These are phyloP conservation scores for Euproctis similis DNA, from an alignment of 2,888 invertebrate genomes.

Conservation along the genomic window DNA sequence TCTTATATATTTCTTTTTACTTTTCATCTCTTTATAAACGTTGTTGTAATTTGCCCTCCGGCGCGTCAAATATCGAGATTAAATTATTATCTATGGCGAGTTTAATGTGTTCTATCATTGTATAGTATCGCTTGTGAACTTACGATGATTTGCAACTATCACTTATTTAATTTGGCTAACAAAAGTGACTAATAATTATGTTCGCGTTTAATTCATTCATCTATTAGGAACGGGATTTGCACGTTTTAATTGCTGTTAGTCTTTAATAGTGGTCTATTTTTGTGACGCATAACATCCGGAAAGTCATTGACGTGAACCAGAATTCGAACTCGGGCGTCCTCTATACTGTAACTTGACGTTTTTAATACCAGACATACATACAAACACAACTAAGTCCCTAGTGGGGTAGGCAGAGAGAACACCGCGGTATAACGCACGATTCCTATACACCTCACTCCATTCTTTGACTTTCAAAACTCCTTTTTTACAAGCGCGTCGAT, in stretches of 20 bases:
- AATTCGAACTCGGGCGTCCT: no score
- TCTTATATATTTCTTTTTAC: conserved; percentile 42
- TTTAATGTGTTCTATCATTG: conserved; percentile 46
- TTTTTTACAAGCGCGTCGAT: no score
- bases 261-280: conserved; percentile 2
- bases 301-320: no score
- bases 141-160: conserved; percentile 42
- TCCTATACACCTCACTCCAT: no score
- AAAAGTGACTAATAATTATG: conserved; percentile 11
- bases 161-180: conserved; percentile 19
- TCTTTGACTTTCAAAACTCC: no score
- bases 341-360: no score
- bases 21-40: conserved; percentile 45
- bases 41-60: conserved; percentile 45
- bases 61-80: conserved; percentile 53
- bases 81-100: conserved; percentile 55
- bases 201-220: conserved; percentile 11
- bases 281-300: no score
- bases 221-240: no score
- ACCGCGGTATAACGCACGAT: no score
- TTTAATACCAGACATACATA: no score
- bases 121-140: conserved; percentile 49
- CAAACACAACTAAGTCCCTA: no score
- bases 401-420: no score
- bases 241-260: conserved; percentile 5